Percentiles rank a stretch among this genome's conserved stretches.
Evolutionary conservation across 1,140 invertebrate species (phyloP).

Genomic region (Zeugodacus cucurbitae): DNA sequence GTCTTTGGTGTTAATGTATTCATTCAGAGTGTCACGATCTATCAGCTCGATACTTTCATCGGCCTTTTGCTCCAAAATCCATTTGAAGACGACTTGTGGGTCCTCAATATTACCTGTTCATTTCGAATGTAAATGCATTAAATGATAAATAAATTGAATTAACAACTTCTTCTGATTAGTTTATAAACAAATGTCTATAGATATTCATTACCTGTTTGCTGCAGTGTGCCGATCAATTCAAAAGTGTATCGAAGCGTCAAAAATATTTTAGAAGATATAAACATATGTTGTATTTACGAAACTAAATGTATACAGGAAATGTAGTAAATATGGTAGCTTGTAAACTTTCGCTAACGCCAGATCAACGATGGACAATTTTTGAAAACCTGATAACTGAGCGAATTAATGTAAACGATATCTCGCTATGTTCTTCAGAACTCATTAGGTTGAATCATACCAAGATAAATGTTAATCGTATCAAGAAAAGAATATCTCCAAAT

Average conservation of each 20-base stretch:
- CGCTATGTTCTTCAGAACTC: too few relatives aligned
- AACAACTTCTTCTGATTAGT: neutral
- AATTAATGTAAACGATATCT: too few relatives aligned
- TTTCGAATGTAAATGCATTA: neutral
- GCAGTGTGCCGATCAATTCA: constrained; percentile 62
- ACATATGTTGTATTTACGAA: too few relatives aligned
- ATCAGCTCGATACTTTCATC: constrained; percentile 94
- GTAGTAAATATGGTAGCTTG: too few relatives aligned
- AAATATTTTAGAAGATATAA: neutral
- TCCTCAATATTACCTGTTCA: constrained; percentile 83
- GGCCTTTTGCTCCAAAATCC: constrained; percentile 92
- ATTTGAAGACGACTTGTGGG: constrained; percentile 86
- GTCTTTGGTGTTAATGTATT: constrained; percentile 90
- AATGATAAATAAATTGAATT: neutral
- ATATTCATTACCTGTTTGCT: constrained; percentile 54
- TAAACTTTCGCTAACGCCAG: too few relatives aligned
- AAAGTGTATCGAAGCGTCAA: neutral
- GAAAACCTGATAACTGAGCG: too few relatives aligned
- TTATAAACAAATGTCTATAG: neutral
- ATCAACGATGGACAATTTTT: too few relatives aligned
- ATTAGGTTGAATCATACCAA: too few relatives aligned
- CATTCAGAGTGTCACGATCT: constrained; percentile 82
- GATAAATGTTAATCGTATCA: too few relatives aligned
- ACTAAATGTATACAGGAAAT: too few relatives aligned
- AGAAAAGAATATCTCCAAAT: too few relatives aligned